phyloP scores from a whole-genome alignment of 1,140 invertebrate species.

The Hyphantria cunea region DNA sequence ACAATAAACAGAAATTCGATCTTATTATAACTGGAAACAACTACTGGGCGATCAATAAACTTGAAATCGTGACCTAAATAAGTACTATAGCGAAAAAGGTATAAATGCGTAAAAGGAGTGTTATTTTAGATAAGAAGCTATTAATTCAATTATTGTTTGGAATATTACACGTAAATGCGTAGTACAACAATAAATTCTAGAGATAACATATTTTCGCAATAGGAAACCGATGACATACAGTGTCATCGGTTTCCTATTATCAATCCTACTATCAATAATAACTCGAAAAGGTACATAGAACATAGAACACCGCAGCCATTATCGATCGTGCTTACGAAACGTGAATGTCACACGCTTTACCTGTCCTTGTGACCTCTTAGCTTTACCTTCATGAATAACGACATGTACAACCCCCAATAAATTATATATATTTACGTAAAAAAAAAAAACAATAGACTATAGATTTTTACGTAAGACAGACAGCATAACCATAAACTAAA shows the following conservation, averaged over 20 bases:
- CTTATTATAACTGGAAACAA: constrained; percentile 17
- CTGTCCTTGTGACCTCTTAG: constrained; percentile 11
- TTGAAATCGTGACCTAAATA: constrained; percentile 14
- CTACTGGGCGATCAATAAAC: constrained; percentile 4
- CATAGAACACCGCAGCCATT: constrained; percentile 12
- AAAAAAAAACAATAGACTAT: too few species aligned
- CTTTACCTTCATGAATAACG: too few species aligned
- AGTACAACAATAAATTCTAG: too few species aligned
- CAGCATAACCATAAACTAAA: constrained; percentile 8
- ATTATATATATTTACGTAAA: too few species aligned
- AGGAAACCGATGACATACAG: too few species aligned
- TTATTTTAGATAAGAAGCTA: neutral
- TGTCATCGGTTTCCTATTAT: too few species aligned
- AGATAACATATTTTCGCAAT: too few species aligned
- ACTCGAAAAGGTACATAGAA: too few species aligned
- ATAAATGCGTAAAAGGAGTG: neutral
- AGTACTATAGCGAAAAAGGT: neutral
- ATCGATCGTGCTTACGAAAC: constrained; percentile 23
- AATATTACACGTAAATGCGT: too few species aligned
- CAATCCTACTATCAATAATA: too few species aligned
- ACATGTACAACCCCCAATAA: too few species aligned
- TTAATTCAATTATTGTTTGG: neutral
- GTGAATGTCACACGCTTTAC: constrained; percentile 25
- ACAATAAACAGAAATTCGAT: constrained; percentile 19
- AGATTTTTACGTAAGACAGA: constrained; percentile 10